Percentiles rank a stretch among this genome's conserved stretches.
phyloP scores from a whole-genome alignment of 2,888 invertebrate species.

The Pogonocherus hispidulus region DNA sequence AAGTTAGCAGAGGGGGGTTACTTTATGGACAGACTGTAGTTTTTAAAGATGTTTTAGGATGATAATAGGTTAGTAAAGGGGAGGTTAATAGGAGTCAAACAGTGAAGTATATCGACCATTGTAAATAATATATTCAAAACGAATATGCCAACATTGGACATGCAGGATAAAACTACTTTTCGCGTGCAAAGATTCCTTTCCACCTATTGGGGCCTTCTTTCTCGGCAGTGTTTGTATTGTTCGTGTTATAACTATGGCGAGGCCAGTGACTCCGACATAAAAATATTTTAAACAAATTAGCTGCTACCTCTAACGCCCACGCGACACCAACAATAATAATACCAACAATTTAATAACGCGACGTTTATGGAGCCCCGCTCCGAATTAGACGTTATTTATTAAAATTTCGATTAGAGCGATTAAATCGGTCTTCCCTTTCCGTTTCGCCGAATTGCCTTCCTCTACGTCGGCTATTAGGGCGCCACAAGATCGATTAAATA shows the following conservation, averaged over 20 bases:
- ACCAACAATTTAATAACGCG: constrained; percentile 47
- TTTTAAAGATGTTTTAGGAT: no score
- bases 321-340: constrained; percentile 40
- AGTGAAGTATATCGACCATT: no score
- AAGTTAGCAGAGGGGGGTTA: no score
- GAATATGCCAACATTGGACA: no score
- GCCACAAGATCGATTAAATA: no score
- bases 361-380: constrained; percentile 25
- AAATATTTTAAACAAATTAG: constrained; percentile 33
- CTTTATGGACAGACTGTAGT: no score
- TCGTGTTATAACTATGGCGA: constrained; percentile 15
- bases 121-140: no score
- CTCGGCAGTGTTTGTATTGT: constrained; percentile 9
- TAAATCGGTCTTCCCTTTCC: neutral
- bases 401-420: constrained; percentile 37
- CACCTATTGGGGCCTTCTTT: constrained; percentile 20
- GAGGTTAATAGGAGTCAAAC: no score
- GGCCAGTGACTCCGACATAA: constrained; percentile 23
- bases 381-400: constrained; percentile 28
- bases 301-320: constrained; percentile 38
- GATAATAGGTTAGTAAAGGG: no score
- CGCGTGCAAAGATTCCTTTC: neutral
- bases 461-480: neutral
- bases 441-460: neutral
- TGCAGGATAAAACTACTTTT: neutral